These are phyloP conservation scores for Plecturocebus donacophilus DNA, from an alignment of 2,113 vertebrate genomes.

Conservation along the genomic window DNA sequence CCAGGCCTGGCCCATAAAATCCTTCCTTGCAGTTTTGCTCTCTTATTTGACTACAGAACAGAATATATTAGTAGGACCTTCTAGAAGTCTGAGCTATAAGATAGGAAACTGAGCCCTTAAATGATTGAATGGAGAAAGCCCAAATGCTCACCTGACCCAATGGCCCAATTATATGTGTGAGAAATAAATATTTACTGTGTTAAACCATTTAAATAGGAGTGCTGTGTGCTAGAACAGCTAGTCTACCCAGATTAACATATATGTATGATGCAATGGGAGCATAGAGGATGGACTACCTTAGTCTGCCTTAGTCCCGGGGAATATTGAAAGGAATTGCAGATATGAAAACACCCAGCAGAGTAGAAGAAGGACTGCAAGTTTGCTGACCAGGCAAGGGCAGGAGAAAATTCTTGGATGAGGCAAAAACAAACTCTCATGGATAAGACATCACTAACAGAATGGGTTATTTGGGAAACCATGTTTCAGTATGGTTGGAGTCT, in stretches of 20 bases:
- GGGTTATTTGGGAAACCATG: background rate
- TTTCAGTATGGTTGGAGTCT: background rate
- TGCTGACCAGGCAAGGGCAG: background rate
- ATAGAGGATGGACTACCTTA: background rate
- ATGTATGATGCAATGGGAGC: background rate
- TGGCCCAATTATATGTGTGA: background rate
- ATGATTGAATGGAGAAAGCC: background rate
- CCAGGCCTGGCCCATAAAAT: background rate
- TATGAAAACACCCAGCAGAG: background rate
- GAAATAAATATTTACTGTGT: constrained; percentile 4
- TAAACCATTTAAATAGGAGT: background rate
- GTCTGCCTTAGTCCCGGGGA: background rate
- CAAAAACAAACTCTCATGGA: background rate
- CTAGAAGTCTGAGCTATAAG: background rate
- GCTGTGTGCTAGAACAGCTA: background rate
- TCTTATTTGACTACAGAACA: constrained; percentile 7
- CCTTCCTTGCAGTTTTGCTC: background rate
- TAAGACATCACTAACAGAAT: background rate
- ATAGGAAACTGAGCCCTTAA: background rate
- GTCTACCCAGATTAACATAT: background rate
- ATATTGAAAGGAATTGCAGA: background rate
- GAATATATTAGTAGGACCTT: background rate
- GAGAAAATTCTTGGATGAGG: background rate
- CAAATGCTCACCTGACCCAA: background rate
- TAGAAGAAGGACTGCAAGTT: background rate